These are phyloP conservation scores for Callitettix versicolor DNA, from an alignment of 1,140 invertebrate genomes.

Conservation along the genomic window DNA sequence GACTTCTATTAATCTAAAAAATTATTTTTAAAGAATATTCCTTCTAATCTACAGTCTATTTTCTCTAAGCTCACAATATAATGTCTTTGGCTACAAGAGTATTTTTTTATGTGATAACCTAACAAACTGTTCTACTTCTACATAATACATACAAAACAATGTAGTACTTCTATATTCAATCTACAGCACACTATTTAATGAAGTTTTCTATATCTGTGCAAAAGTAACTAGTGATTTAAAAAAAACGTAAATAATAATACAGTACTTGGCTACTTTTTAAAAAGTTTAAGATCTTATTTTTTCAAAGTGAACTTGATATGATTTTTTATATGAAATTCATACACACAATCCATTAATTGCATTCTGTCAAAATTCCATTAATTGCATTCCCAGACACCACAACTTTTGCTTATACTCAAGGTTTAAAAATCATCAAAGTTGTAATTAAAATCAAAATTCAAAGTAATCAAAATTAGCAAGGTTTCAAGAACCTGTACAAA, in stretches of 20 bases:
- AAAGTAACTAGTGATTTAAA: constrained; percentile 6
- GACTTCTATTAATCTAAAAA: too few relatives aligned
- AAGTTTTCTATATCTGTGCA: not conserved
- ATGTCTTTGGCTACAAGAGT: constrained; percentile 12
- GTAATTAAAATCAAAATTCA: too few relatives aligned
- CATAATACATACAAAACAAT: constrained; percentile 9
- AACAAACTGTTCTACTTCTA: not conserved
- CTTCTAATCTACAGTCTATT: constrained; percentile 16
- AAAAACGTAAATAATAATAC: not conserved
- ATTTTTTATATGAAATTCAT: too few relatives aligned
- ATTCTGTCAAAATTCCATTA: too few relatives aligned
- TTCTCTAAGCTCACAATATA: constrained; percentile 12
- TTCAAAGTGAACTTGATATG: too few relatives aligned
- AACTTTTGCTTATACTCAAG: too few relatives aligned
- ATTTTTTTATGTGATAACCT: not conserved
- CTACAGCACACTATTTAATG: not conserved
- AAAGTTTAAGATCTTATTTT: not conserved
- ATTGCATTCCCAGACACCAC: too few relatives aligned
- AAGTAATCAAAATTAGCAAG: too few relatives aligned
- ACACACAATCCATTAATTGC: too few relatives aligned
- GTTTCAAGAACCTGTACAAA: too few relatives aligned
- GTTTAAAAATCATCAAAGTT: too few relatives aligned
- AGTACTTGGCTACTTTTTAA: not conserved
- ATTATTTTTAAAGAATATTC: too few relatives aligned
- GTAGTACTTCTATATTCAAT: not conserved